Base-by-base conservation (phyloP, 1,140 invertebrate genomes). In the Hetaerina americana region DNA sequence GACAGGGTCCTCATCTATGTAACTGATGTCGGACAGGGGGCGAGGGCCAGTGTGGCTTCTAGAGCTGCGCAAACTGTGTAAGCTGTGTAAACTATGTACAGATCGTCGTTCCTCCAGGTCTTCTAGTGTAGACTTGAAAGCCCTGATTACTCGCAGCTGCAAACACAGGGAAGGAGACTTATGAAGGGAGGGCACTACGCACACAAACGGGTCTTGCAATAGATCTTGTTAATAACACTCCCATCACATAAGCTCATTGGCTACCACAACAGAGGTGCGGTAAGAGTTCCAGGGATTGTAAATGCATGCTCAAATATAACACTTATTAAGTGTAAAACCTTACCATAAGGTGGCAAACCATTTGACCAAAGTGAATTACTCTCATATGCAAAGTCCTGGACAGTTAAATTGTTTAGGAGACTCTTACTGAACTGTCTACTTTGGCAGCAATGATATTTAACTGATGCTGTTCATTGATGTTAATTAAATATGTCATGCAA, bases 61-160 rank as follows among this genome's bases (percentile, higher is more conserved):
- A 81, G 89, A 92, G 83, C 89, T 92, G 86, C 92, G 89, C 79
- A 94, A 90, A 87, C 91, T 95, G 86, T 94, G 94, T 84, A 96
- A 92, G 84, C 93, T 95, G 87, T 95, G 93, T 86, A 94, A 92
- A 90, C 94, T 96, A 91, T 97, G 95, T 82, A 97, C 90, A 84
- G 95, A 96, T 83, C 95, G 92, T 81, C 95, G 92, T 86, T 99
- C 97, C 87, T 98, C 97, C 86, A 99, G 88, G 86, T 99, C 97
- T 90, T 99, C 97, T 87, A 99, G 87, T 81, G 93, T 98, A 80
- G 95, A 98, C 87, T 96, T 97, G 94, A 99, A 99, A 82, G 97
- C 97, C 87, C 96, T 93, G 86, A 99, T 97, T 86, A 99, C 97
- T 86, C 97, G 94, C 87, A 99, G 92, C 97, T 99, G 94, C 87